Evolutionary conservation across 2,797 vertebrate genomes (phyloP), one percentile per base, ranked within the genome.

Genomic region (Alcedo atthis): DNA sequence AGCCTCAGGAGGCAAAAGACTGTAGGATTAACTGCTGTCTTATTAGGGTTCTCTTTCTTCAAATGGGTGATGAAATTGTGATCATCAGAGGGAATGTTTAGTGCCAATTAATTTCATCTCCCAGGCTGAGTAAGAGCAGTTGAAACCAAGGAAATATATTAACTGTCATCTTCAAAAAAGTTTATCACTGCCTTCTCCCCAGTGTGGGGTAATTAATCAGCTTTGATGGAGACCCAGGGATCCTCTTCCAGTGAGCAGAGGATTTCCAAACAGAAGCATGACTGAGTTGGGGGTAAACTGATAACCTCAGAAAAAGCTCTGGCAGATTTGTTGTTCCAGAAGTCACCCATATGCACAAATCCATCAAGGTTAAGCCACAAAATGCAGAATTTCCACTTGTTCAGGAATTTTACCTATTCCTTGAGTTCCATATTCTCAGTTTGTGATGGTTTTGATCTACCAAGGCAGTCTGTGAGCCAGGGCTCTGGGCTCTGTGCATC

Each of bases 201-300:
- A 54, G 18, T 1, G 42, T 49, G 82, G 59, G n/a, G 45, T 70
- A 86, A 90, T 95, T 76, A 88, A 79, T 89, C 69, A 89, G 93
- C 83, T 89, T 42, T 79, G 69, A 25, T 71, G 61, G 66, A 78
- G 45, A 62, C 40, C 22, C 40, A 46, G 62, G 55, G 71, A 77
- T 76, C 21, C 26, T 71, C 25, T 53, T 7, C 22, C 5, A 64
- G 19, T 0, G 26, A 76, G 64, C 13, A 37, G 26, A 81, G 66
- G 46, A 32, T 74, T 70, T 84, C 55, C 42, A 69, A 73, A 46
- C 14, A 46, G 59, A 75, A 55, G 26, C 15, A 28, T 33, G 46
- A 58, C 51, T 2, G 24, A 62, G 70, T 21, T 28, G 22, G 69
- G 62, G 54, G 46, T 32, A 59, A 53, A 16, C 19, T 32, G 55